Percentiles rank a stretch among this genome's conserved stretches.
Conservation (phyloP, 2,797 vertebrate genomes). For the Myotis myotis region DNA sequence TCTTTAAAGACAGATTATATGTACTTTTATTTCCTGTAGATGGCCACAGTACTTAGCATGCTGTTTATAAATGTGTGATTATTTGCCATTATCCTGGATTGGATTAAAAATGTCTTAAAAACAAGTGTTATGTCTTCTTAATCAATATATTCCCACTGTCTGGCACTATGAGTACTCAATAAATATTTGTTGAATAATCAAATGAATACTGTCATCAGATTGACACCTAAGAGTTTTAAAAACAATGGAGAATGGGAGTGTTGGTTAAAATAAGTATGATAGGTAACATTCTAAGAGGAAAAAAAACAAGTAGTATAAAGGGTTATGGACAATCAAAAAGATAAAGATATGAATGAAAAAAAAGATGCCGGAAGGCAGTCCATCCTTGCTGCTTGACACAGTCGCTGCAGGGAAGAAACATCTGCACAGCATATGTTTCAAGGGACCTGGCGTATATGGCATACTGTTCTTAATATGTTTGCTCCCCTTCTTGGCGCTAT, state of each 20-base stretch:
- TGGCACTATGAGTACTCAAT: background rate
- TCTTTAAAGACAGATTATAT: background rate
- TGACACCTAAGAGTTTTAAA: background rate
- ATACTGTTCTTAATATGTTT: too few relatives aligned
- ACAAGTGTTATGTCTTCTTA: background rate
- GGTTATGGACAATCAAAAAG: background rate
- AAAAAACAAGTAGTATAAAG: background rate
- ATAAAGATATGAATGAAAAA: background rate
- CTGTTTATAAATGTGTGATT: background rate
- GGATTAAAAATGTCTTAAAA: background rate
- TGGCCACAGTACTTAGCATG: background rate
- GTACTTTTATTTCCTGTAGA: background rate
- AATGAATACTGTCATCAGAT: background rate
- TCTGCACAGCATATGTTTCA: too few relatives aligned
- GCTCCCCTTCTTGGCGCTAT: too few relatives aligned
- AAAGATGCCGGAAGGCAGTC: background rate
- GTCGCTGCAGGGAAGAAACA: too few relatives aligned
- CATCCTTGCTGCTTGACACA: too few relatives aligned
- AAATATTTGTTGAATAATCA: slow-evolving; percentile 15
- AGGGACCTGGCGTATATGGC: too few relatives aligned
- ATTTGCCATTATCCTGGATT: background rate
- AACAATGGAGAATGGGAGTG: background rate
- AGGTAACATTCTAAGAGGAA: background rate
- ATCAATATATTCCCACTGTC: background rate
- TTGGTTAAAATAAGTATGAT: slow-evolving; percentile 2